These are phyloP conservation scores for Dioctria rufipes DNA, from an alignment of 2,888 invertebrate genomes.

Conservation along the genomic window DNA sequence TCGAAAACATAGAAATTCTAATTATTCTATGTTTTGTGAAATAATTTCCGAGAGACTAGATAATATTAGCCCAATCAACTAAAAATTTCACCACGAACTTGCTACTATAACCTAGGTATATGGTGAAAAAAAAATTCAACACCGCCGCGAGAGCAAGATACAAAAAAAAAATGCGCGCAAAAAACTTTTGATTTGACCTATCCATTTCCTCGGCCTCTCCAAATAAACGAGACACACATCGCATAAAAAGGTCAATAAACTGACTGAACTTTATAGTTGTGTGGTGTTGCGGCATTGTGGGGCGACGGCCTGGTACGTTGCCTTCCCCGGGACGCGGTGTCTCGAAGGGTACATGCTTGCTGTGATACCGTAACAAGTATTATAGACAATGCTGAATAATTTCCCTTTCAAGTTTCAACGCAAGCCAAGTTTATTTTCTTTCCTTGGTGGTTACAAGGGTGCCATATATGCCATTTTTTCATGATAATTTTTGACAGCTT, in stretches of 20 bases:
- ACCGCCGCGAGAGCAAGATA: background rate
- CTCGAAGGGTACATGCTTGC: background rate
- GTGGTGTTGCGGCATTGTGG: constrained; percentile 12
- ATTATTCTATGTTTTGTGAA: no score
- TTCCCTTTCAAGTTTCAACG: no score
- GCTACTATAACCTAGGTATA: background rate
- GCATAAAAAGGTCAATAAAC: constrained; percentile 34
- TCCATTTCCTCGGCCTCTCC: constrained; percentile 13
- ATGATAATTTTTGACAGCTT: no score
- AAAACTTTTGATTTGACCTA: constrained; percentile 28
- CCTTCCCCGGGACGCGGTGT: background rate
- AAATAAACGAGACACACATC: background rate
- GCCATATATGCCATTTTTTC: no score
- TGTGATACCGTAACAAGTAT: no score
- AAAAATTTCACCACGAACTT: constrained; percentile 29
- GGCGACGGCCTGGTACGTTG: background rate
- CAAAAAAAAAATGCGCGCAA: background rate
- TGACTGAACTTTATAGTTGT: constrained; percentile 11
- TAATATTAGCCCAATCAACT: constrained; percentile 11
- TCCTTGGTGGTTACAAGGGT: no score
- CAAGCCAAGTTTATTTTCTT: no score
- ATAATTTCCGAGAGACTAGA: no score
- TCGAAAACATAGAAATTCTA: no score
- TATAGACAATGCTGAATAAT: no score
- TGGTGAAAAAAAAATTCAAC: constrained; percentile 13